phyloP scores from a whole-genome alignment of 2,888 invertebrate species.

The Pammene aurita region DNA sequence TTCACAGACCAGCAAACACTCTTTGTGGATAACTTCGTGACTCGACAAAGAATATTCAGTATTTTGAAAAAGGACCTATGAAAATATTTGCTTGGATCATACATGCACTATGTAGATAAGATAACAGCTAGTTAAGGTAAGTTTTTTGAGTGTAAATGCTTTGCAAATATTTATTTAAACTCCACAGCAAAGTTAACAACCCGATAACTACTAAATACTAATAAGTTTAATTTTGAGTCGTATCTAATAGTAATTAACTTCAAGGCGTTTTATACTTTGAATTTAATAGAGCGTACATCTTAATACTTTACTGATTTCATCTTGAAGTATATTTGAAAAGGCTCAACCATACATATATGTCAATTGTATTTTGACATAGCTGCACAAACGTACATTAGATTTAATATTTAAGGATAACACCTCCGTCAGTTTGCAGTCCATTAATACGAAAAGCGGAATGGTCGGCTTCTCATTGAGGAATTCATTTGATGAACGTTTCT shows the following conservation, averaged over 20 bases:
- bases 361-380: background rate
- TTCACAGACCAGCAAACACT: background rate
- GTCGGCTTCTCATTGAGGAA: background rate
- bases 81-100: constrained; percentile 33
- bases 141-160: constrained; percentile 32
- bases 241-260: background rate
- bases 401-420: background rate
- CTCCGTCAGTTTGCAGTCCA: background rate
- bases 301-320: background rate
- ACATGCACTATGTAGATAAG: constrained; percentile 36
- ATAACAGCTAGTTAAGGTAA: constrained; percentile 31
- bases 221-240: background rate
- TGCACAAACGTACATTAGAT: background rate
- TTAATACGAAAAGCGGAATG: too few species aligned
- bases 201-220: constrained; percentile 6
- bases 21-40: background rate
- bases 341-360: background rate
- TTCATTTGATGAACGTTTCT: background rate
- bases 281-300: background rate
- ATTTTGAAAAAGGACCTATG: constrained; percentile 27
- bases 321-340: background rate
- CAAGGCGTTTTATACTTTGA: background rate
- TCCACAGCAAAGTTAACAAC: constrained; percentile 11
- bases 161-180: constrained; percentile 24
- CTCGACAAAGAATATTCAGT: constrained; percentile 25